Base-by-base conservation (phyloP, 2,888 invertebrate genomes). In the Lepeophtheirus nordmannii region DNA sequence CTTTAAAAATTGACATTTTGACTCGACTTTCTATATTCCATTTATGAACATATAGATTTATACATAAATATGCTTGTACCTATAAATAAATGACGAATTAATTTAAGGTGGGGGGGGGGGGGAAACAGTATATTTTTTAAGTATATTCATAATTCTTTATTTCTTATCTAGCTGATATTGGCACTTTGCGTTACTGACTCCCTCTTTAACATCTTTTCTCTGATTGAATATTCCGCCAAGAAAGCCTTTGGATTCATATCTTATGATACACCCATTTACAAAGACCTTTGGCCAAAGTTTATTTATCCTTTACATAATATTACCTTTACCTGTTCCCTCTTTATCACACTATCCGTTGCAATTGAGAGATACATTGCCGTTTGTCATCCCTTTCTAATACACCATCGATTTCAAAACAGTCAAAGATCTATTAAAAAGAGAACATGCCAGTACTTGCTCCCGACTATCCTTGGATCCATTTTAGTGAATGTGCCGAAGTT, bases 231-330 rank as follows among this genome's bases (percentile, higher is more conserved):
- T 17, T 17, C 22, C 1, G 11, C 41, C 8, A 62, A 62, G 10
- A 62, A 62, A 23, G 62, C 22, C 1, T 62, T 62, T 20, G 17
- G 41, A 9, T 41, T 62, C 22, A 37, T 62, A 20, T 39, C 38
- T 20, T 62, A 62, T 41, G 41, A 17, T 20, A 62, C 62, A n/a
- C 62, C 62, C 39, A 40, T 62, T 41, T 62, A 62, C 40, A 46
- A 40, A 17, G 41, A 39, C 40, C 17, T 62, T 10, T 62, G 62
- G 62, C 62, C 62, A n/a, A 37, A 62, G 40, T 62, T 62, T 17
- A n/a, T 62, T 20, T 62, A 62, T 20, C 62, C 62, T 40, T 10
- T 62, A 20, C 62, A 62, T 17, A 62, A 62, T 41, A 62, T 62
- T 9, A 40, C 40, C 40, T 39, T 41, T 40, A 22, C 62, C 1